Percentiles rank a stretch among this genome's conserved stretches.
phyloP scores from a whole-genome alignment of 2,888 invertebrate genomes.

The Conops quadrifasciatus region DNA sequence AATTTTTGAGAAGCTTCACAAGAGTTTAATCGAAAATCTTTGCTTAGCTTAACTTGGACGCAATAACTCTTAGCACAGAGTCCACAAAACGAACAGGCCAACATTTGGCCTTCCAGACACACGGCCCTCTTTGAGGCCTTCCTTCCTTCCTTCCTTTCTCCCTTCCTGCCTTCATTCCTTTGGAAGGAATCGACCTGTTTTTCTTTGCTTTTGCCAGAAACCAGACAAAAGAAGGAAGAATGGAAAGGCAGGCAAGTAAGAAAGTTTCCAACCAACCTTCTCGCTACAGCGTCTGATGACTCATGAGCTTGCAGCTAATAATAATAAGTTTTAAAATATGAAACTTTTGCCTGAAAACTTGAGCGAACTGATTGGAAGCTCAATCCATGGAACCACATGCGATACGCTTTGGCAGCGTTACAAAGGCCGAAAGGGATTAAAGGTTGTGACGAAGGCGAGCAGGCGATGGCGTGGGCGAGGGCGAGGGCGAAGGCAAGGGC shows the following conservation, averaged over 20 bases:
- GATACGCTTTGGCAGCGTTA: conserved; percentile 41
- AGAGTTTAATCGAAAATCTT: conserved; percentile 22
- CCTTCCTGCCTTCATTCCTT: neutral
- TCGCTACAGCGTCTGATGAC: neutral
- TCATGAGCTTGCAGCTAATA: conserved; percentile 33
- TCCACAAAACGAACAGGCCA: neutral
- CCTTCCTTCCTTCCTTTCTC: too few species aligned
- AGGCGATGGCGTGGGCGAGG: too few species aligned
- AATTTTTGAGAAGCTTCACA: conserved; percentile 11
- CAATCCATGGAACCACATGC: conserved; percentile 49
- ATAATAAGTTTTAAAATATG: conserved; percentile 37
- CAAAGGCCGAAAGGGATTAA: neutral
- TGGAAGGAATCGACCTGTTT: neutral
- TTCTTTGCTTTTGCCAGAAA: too few species aligned
- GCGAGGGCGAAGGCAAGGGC: neutral
- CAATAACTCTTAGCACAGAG: conserved; percentile 16
- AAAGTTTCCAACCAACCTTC: neutral
- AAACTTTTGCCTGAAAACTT: conserved; percentile 46
- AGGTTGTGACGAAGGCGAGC: neutral
- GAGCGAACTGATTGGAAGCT: conserved; percentile 46
- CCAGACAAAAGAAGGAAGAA: too few species aligned
- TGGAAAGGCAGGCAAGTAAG: too few species aligned
- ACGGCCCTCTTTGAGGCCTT: neutral
- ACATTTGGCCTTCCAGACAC: neutral
- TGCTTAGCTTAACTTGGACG: conserved; percentile 1